phyloP scores from a whole-genome alignment of 2,113 vertebrate species.

The Corythoichthys intestinalis region DNA sequence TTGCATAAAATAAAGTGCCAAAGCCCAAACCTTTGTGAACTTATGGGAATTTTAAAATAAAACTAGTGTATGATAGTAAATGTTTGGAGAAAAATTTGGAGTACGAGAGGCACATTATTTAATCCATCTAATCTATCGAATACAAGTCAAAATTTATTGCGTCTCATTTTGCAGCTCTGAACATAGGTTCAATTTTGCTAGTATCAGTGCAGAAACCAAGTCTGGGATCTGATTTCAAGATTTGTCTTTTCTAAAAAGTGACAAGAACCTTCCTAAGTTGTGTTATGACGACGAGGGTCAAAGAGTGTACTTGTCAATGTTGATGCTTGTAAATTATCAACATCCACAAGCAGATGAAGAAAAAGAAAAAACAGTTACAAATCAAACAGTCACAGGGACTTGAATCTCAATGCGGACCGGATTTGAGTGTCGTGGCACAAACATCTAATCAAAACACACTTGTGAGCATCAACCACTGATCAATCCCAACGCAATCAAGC shows the following conservation, averaged over 20 bases:
- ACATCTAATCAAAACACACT: slow-evolving; percentile 67
- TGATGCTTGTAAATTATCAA: slow-evolving; percentile 54
- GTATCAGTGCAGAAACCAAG: neutral
- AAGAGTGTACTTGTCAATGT: slow-evolving; percentile 19
- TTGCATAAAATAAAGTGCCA: no score
- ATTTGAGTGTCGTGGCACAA: slow-evolving; percentile 55
- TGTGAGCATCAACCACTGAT: slow-evolving; percentile 63
- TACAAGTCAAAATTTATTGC: neutral
- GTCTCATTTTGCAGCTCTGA: neutral
- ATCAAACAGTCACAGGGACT: slow-evolving; percentile 51
- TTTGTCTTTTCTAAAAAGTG: neutral
- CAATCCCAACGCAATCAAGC: slow-evolving; percentile 65
- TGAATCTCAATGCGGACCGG: slow-evolving; percentile 57
- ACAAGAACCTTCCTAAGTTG: slow-evolving; percentile 17
- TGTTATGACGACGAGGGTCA: slow-evolving; percentile 23
- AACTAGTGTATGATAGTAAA: no score
- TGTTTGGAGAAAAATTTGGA: no score
- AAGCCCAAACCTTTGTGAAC: no score
- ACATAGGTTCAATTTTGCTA: neutral
- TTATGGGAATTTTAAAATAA: no score
- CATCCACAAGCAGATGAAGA: slow-evolving; percentile 35
- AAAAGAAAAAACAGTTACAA: slow-evolving; percentile 38
- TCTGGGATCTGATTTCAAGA: neutral
- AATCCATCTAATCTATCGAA: no score
- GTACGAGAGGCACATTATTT: no score